phyloP scores from a whole-genome alignment of 2,113 vertebrate genomes.

The Castor canadensis region DNA sequence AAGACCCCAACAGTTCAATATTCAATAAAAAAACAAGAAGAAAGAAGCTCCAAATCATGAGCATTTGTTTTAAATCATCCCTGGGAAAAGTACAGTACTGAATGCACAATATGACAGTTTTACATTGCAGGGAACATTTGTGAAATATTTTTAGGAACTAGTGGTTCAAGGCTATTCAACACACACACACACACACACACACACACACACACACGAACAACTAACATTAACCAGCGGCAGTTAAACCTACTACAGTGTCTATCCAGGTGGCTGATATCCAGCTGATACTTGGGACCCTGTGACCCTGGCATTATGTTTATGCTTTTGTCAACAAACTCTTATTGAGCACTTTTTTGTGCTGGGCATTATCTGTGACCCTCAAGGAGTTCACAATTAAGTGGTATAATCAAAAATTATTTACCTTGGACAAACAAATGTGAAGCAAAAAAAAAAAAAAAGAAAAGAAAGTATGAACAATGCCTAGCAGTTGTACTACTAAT shows the following conservation, averaged over 20 bases:
- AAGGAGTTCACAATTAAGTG: neutral
- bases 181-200: neutral
- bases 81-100: neutral
- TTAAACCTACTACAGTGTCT: neutral
- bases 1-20: constrained; percentile 9
- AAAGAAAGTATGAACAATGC: neutral
- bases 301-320: neutral
- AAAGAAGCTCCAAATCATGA: neutral
- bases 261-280: too few relatives aligned
- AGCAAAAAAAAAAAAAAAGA: neutral
- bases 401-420: neutral
- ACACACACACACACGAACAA: neutral
- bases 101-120: too few relatives aligned
- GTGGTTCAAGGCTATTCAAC: too few relatives aligned
- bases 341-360: neutral
- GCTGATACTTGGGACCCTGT: neutral
- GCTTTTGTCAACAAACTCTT: neutral
- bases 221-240: neutral
- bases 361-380: neutral
- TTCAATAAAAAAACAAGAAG: constrained; percentile 28
- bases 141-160: neutral
- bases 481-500: neutral
- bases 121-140: constrained; percentile 10
- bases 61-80: neutral
- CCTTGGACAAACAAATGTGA: neutral